Conservation (phyloP, 1,140 invertebrate genomes). For the Octopus sinensis region DNA sequence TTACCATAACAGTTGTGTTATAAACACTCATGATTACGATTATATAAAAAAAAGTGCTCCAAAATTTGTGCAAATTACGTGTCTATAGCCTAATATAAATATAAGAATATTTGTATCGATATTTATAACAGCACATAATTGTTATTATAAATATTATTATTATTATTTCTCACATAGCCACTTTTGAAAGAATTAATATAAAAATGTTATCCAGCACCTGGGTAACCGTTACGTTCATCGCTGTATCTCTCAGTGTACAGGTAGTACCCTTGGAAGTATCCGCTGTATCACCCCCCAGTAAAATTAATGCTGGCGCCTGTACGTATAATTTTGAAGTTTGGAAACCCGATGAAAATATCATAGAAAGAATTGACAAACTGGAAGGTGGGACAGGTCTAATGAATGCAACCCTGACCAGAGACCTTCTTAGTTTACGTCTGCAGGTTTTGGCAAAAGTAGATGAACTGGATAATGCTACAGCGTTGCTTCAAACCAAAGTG, state of each 20-base stretch:
- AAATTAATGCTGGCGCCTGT: constrained; percentile 10
- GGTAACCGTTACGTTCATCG: not conserved
- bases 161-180: not conserved
- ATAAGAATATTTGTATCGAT: not conserved
- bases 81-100: not conserved
- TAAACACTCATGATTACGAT: too few species aligned
- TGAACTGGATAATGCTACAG: constrained; percentile 33
- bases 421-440: constrained; percentile 34
- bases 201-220: not conserved
- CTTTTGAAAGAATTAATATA: not conserved
- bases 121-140: not conserved
- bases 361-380: constrained; percentile 36
- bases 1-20: too few species aligned
- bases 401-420: constrained; percentile 34
- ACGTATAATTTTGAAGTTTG: constrained; percentile 44
- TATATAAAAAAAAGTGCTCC: too few species aligned
- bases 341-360: constrained; percentile 42
- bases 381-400: constrained; percentile 38
- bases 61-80: too few species aligned
- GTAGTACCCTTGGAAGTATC: not conserved
- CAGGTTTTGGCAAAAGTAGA: constrained; percentile 26
- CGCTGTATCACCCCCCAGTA: not conserved
- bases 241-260: not conserved
- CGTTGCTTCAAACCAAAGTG: constrained; percentile 22
- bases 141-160: not conserved